These are phyloP conservation scores for Tyrannus savana DNA, from an alignment of 2,113 vertebrate species.

Conservation along the genomic window DNA sequence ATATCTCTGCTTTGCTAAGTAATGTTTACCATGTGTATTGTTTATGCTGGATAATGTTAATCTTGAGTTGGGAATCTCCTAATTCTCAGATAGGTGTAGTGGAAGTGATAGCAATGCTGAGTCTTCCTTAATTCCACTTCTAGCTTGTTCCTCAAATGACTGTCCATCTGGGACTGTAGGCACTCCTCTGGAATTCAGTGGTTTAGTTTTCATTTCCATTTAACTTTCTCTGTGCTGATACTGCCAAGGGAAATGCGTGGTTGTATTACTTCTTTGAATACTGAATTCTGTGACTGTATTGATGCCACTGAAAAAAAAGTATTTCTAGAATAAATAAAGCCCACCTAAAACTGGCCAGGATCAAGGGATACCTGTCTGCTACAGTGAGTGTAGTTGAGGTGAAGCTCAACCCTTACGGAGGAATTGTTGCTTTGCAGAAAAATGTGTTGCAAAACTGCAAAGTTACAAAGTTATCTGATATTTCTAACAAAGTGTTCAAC, in stretches of 20 bases:
- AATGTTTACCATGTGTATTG: background rate
- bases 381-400: background rate
- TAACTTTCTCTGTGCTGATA: background rate
- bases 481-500: background rate
- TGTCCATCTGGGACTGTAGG: background rate
- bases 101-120: background rate
- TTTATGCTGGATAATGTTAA: background rate
- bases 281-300: background rate
- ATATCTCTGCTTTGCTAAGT: background rate
- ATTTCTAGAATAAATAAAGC: background rate
- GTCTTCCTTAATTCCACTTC: background rate
- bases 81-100: background rate
- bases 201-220: background rate
- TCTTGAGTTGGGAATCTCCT: background rate
- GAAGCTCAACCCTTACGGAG: accelerated
- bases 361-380: background rate
- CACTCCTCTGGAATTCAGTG: background rate
- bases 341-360: background rate
- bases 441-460: background rate
- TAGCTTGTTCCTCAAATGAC: background rate
- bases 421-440: background rate
- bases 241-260: background rate
- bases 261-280: background rate
- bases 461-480: background rate
- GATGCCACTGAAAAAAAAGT: background rate